Evolutionary conservation across 2,113 vertebrate species (phyloP).

Genomic region (Cairina moschata): DNA sequence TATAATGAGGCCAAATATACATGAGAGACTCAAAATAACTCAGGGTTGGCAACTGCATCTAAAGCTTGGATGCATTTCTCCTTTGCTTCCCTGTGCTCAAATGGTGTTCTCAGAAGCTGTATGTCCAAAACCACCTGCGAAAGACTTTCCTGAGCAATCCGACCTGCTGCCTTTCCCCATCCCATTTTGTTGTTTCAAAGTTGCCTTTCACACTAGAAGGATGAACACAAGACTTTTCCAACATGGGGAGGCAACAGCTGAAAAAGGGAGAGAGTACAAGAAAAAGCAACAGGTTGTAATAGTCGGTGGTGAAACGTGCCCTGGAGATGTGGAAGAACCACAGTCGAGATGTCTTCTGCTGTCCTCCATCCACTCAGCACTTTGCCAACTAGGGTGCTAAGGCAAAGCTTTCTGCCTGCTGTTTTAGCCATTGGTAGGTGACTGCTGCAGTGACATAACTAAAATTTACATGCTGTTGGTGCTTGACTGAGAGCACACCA

Average conservation of each 20-base stretch:
- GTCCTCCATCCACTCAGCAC: neutral
- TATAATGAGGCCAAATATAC: neutral
- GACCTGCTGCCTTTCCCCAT: neutral
- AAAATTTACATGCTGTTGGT: neutral
- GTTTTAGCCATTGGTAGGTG: neutral
- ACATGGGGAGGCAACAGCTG: neutral
- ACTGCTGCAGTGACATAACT: neutral
- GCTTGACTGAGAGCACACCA: neutral
- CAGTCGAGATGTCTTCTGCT: neutral
- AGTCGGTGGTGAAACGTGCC: neutral
- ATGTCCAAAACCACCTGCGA: neutral
- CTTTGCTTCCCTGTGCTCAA: neutral
- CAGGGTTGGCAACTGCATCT: neutral
- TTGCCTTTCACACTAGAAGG: neutral
- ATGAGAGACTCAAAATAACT: neutral
- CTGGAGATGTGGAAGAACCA: neutral
- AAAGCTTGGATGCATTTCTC: neutral
- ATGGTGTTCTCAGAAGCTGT: neutral
- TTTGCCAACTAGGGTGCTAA: neutral
- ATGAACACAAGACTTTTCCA: neutral
- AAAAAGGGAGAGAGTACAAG: neutral
- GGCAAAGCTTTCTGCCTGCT: neutral
- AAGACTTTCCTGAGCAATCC: neutral
- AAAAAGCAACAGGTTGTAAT: neutral
- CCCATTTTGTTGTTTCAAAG: neutral